Evolutionary conservation across 2,113 vertebrate species (phyloP).

Genomic region (Osmerus mordax): DNA sequence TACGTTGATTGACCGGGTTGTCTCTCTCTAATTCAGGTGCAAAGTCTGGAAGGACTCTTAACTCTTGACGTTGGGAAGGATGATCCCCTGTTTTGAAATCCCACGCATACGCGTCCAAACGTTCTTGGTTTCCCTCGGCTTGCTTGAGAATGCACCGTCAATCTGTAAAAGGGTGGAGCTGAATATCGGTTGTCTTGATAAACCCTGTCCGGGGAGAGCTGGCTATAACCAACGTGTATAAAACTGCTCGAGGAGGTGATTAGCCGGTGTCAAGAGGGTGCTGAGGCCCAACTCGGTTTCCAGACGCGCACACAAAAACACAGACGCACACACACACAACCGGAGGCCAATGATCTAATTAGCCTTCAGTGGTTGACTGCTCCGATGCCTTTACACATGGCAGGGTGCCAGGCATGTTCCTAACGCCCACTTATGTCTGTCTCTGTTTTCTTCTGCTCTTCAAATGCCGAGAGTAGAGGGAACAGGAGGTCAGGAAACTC

Average conservation of each 20-base stretch:
- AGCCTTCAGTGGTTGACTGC: constrained; percentile 70
- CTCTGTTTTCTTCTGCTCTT: not conserved
- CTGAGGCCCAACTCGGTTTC: constrained; percentile 47
- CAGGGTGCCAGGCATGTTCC: not conserved
- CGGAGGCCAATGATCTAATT: constrained; percentile 64
- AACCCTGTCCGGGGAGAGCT: not conserved
- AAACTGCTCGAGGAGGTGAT: constrained; percentile 59
- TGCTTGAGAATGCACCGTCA: no score
- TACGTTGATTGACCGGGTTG: no score
- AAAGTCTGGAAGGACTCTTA: no score
- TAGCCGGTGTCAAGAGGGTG: constrained; percentile 47
- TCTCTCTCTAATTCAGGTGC: no score
- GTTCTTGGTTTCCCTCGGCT: no score
- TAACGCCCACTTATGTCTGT: not conserved
- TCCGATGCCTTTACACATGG: constrained; percentile 41
- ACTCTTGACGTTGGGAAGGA: no score
- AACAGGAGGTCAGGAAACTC: not conserved
- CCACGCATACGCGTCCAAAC: no score
- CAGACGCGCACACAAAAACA: constrained; percentile 44
- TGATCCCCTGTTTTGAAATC: no score
- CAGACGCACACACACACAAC: constrained; percentile 57
- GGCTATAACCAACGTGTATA: not conserved
- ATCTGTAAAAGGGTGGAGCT: no score
- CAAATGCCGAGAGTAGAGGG: not conserved
- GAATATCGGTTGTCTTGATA: not conserved